Base-by-base conservation (phyloP, 2,113 vertebrate species). In the Brienomyrus brachyistius region DNA sequence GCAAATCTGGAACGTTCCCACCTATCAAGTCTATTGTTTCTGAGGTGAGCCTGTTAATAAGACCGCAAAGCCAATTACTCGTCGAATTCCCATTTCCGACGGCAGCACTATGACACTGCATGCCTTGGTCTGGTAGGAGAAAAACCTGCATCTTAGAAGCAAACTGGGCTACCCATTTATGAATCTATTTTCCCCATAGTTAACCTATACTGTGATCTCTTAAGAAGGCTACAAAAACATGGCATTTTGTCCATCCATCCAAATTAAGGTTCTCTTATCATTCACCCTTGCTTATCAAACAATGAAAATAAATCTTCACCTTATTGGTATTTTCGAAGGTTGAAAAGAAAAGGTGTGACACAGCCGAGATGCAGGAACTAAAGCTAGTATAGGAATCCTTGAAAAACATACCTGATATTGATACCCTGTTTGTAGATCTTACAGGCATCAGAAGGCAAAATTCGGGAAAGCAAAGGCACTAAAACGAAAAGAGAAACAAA, bases 391-490 rank as follows among this genome's bases (percentile, higher is more conserved):
- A 43, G 7, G 4, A 82, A 54, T 52, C 45, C 74, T 54, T 17
- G 48, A 83, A 8, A 27, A 17, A 89, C 95, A 95, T 94, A 97
- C 98, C 98, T 99, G 97, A 99, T 99, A 96, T 99, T 99, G 94
- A 99, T 97, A 95, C 98, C 98, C 95, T 99, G 98, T 93, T 99
- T 99, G 95, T 99, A 99, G 96, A 99, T 99, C 96, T 99, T 99
- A 95, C 98, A 99, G 0, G 98, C 97, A 93, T 99, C 98, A 88
- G 98, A 99, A 95, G 98, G 98, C 95, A 99, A 96, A 94, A 99
- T 99, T 96, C 98, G 97, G 95, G 98, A 99, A 90, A 99, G 98
- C 97, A 99, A 97, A 97, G 98, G 98, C 97, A 99, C 98, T 99
- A 91, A 45, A 94, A 94, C 92, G 89, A 89, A 80, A 90, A 89